These are phyloP conservation scores for Galaxea fascicularis DNA, from an alignment of 92 coral and sea anemone species.

Conservation along the genomic window DNA sequence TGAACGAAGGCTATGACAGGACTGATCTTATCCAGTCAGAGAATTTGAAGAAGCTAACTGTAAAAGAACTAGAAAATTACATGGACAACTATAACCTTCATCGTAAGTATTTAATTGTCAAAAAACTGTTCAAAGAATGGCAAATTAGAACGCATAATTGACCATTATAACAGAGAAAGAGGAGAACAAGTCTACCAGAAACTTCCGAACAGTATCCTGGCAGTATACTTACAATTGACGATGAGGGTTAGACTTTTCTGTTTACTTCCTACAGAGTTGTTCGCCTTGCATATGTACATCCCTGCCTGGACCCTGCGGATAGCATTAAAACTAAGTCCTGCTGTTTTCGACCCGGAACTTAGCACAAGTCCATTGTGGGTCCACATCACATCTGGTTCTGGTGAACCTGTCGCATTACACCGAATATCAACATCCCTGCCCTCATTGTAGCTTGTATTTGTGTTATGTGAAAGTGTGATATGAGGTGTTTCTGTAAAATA, in stretches of 20 bases:
- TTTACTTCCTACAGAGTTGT: background rate
- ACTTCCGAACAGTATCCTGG: no score
- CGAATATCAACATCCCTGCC: background rate
- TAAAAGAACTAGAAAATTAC: conserved; percentile 53
- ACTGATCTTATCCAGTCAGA: conserved; percentile 17
- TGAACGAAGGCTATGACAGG: conserved; percentile 54
- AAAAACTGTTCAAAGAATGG: conserved; percentile 23
- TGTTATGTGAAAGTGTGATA: background rate
- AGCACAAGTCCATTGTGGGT: background rate
- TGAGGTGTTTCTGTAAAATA: background rate
- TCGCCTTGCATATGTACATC: conserved; percentile 4
- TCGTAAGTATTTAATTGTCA: conserved; percentile 25
- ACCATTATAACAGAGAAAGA: conserved; percentile 37
- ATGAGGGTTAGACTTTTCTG: background rate
- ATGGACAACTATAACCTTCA: conserved; percentile 28
- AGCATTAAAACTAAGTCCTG: background rate
- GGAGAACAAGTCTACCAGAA: no score
- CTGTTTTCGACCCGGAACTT: background rate
- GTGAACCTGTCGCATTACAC: conserved; percentile 3
- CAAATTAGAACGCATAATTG: conserved; percentile 20
- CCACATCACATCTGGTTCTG: conserved; percentile 19
- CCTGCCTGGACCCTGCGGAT: background rate
- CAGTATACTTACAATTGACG: conserved; percentile 19
- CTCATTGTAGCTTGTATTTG: background rate
- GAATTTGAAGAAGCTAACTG: conserved; percentile 43